Conservation (phyloP, 2,797 vertebrate species). For the Argyrosomus regius region DNA sequence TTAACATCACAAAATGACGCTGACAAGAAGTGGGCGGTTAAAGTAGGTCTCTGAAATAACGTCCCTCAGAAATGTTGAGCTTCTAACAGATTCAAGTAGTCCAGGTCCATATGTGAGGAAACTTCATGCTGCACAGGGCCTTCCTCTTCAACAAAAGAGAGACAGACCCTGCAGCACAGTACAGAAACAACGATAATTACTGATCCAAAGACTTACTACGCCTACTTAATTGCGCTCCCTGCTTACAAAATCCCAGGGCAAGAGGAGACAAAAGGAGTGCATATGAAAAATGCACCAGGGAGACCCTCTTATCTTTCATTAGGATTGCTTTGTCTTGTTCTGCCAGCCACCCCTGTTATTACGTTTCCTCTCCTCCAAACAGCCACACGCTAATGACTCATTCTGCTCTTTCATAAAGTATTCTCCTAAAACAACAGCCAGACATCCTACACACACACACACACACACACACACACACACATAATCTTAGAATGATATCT, state of each 20-base stretch:
- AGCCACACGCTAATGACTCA: constrained; percentile 55
- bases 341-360: constrained; percentile 58
- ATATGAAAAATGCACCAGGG: constrained; percentile 64
- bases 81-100: neutral
- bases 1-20: neutral
- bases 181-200: constrained; percentile 65
- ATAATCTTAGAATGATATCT: constrained; percentile 39
- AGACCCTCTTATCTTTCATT: constrained; percentile 71
- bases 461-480: constrained; percentile 6
- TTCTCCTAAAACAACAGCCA: constrained; percentile 55
- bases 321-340: constrained; percentile 65
- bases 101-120: neutral
- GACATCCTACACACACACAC: constrained; percentile 25
- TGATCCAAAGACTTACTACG: constrained; percentile 69
- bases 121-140: neutral
- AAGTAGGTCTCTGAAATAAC: constrained; percentile 1
- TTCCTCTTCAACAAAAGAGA: constrained; percentile 5
- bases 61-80: neutral
- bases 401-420: constrained; percentile 45
- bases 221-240: constrained; percentile 76
- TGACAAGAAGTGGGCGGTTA: neutral
- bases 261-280: constrained; percentile 62
- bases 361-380: constrained; percentile 56
- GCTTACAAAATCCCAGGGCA: constrained; percentile 62
- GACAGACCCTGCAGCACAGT: constrained; percentile 17